These are phyloP conservation scores for Lithobates sylvaticus DNA, from an alignment of 2,797 vertebrate genomes.

Conservation along the genomic window DNA sequence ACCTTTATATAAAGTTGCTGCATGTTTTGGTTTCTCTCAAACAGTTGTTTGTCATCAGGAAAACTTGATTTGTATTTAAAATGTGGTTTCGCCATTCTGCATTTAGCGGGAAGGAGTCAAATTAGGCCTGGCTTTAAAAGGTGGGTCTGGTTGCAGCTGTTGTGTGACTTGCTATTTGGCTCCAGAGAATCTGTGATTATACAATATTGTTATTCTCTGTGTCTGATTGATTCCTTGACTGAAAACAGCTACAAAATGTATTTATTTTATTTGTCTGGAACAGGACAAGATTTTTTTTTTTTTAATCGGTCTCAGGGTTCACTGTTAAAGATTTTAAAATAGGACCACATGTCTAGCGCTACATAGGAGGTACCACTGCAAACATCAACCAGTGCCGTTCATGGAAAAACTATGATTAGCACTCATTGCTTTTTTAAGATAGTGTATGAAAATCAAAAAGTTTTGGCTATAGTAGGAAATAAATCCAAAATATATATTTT, in stretches of 20 bases:
- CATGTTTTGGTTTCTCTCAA: not conserved
- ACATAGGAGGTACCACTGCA: too few relatives aligned
- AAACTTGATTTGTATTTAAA: conserved; percentile 7
- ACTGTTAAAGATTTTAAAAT: not conserved
- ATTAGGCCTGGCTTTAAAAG: not conserved
- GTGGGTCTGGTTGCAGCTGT: not conserved
- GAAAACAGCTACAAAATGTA: not conserved
- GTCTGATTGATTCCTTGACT: conserved; percentile 20
- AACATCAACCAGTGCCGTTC: too few relatives aligned
- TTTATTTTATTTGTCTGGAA: conserved; percentile 26
- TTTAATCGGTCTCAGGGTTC: not conserved
- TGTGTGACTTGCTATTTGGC: not conserved
- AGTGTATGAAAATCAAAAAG: too few relatives aligned
- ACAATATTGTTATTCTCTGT: conserved; percentile 27
- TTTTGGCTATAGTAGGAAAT: too few relatives aligned
- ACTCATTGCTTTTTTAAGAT: too few relatives aligned
- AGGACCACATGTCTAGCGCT: not conserved
- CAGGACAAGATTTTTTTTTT: not conserved
- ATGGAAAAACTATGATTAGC: too few relatives aligned
- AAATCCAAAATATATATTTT: too few relatives aligned
- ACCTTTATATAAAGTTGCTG: not conserved
- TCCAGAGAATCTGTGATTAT: not conserved
- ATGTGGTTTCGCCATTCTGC: not conserved
- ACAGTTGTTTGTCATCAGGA: conserved; percentile 12
- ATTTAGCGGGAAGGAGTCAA: not conserved